Base-by-base conservation (phyloP, 2,888 invertebrate genomes). In the Catocala sponsa region DNA sequence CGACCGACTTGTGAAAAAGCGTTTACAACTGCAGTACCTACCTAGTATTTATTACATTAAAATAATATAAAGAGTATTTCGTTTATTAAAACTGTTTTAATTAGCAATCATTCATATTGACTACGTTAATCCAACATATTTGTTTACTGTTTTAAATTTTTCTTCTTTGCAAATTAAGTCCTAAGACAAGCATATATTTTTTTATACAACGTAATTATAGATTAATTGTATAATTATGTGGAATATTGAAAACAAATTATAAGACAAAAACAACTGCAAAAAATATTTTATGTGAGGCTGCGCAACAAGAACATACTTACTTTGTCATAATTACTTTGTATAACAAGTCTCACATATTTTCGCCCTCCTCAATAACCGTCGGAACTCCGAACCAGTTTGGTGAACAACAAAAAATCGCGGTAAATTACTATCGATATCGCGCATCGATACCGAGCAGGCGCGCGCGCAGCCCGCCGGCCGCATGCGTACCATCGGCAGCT, bases 401-500 rank as follows among this genome's bases (percentile, higher is more conserved):
- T 53, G 5, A 25, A 35, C 50, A 54, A 43, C 50, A 66, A 70
- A 70, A 78, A 63, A 47, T 50, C 46, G 12, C 49, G 35, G 56
- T 57, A 59, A 62, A 67, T 74, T 63, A 68, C 42, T 69, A 66
- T 70, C 65, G 73, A 75, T 73, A 65, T 70, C 60, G 50, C 55
- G 44, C 53, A 73, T 73, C 78, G 79, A 78, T 74, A 78, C 63
- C 33, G 59, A 48, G 55, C 55, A 50, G 47, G 42, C 56, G 48
- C 57, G 59, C 64, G 55, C 63, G 60, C 65, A 59, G 11, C 32
- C n/a, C 32, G 52, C 12, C 13, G 35, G n/a, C 15, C 55, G 64
- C 66, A 54, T 55, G 58, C 50, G 55, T 9, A 38, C 35, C 35
- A 56, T 59, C 73, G 79, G 83, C 90, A 90, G 90, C 86, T 91